Evolutionary conservation across 2,797 vertebrate genomes (phyloP).

Genomic region (Cheirogaleus major): DNA sequence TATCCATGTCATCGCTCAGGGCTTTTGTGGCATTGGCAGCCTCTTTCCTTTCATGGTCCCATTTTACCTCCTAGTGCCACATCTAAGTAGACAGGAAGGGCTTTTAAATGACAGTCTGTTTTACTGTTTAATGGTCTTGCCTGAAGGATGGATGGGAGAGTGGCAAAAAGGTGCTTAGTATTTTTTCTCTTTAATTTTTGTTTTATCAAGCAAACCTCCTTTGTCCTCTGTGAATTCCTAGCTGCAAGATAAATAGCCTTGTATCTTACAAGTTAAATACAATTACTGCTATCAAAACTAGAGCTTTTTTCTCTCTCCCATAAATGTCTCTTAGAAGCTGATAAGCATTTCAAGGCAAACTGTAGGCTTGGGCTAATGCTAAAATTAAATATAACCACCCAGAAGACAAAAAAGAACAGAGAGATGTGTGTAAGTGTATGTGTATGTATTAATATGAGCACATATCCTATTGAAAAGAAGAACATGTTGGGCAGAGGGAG

Average conservation of each 20-base stretch:
- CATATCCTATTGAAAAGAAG: background rate
- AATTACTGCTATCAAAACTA: slow-evolving; percentile 91
- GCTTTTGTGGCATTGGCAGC: background rate
- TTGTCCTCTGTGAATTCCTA: slow-evolving; percentile 83
- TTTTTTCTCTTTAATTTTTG: slow-evolving; percentile 80
- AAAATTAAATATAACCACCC: slow-evolving; percentile 88
- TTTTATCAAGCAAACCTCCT: slow-evolving; percentile 80
- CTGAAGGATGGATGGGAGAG: background rate
- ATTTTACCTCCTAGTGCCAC: background rate
- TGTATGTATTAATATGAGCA: background rate
- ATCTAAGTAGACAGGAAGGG: background rate
- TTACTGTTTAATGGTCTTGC: slow-evolving; percentile 40
- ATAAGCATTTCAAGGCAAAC: slow-evolving; percentile 86
- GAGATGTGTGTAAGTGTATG: background rate
- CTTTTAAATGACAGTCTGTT: slow-evolving; percentile 65
- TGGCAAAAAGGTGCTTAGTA: background rate
- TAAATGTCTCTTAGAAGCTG: slow-evolving; percentile 86
- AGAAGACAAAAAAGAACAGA: slow-evolving; percentile 84
- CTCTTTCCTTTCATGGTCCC: background rate
- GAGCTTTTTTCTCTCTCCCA: slow-evolving; percentile 84
- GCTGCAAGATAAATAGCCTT: slow-evolving; percentile 87
- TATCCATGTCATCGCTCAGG: rapidly evolving
- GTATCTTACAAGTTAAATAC: slow-evolving; percentile 89
- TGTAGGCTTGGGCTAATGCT: slow-evolving; percentile 84
- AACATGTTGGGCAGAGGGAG: slow-evolving; percentile 6